A percentile compares a stretch with the other conserved stretches of the same genome.
Evolutionary conservation across 2,888 invertebrate genomes (phyloP).

Genomic region (Chrysolina haemoptera): DNA sequence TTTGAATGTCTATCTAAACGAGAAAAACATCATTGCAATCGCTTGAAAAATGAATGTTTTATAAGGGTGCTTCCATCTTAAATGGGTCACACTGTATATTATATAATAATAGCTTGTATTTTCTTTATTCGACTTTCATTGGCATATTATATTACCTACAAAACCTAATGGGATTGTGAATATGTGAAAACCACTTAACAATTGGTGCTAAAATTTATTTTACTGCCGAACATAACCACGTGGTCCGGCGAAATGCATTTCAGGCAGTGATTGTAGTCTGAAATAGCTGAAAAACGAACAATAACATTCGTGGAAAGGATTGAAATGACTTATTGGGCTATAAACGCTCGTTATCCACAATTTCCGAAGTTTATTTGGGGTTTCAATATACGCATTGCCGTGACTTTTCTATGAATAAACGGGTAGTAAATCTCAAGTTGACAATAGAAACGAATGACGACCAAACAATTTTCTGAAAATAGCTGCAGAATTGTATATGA

Average conservation of each 20-base stretch:
- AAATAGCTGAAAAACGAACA: conserved; percentile 18
- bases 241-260: background rate
- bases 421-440: conserved; percentile 53
- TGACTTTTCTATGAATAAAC: conserved; percentile 56
- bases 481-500: background rate
- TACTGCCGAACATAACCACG: background rate
- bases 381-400: conserved; percentile 49
- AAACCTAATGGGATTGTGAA: background rate
- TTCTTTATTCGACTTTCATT: background rate
- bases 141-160: background rate
- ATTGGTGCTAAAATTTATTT: conserved; percentile 24
- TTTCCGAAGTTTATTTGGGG: conserved; percentile 48
- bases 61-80: too few species aligned
- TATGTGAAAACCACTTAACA: conserved; percentile 32
- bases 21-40: too few species aligned
- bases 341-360: conserved; percentile 34
- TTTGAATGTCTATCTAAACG: too few species aligned
- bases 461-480: conserved; percentile 25
- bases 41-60: too few species aligned
- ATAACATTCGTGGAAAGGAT: conserved; percentile 1
- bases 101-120: conserved; percentile 1
- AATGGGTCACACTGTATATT: too few species aligned
- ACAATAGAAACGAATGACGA: conserved; percentile 51
- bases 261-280: background rate
- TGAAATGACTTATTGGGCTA: background rate